A percentile compares a stretch with the other conserved stretches of the same genome.
Conservation (phyloP, 2,113 vertebrate species). For the Herpetotheres cachinnans region DNA sequence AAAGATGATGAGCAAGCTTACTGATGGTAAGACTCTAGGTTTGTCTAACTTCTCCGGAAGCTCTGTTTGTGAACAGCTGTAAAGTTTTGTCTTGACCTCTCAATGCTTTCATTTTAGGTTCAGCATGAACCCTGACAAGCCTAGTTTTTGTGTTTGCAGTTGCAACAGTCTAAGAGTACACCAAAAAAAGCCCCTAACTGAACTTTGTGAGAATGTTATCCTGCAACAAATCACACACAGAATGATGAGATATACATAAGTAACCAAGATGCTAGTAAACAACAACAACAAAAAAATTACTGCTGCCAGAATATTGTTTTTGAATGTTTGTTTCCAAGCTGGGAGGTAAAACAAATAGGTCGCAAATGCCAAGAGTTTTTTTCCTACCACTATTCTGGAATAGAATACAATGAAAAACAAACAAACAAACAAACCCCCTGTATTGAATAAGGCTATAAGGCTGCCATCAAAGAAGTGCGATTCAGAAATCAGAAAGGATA, state of each 20-base stretch:
- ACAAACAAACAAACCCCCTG: not conserved
- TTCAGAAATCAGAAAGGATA: slow-evolving; percentile 3
- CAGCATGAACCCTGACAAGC: not conserved
- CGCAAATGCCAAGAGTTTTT: not conserved
- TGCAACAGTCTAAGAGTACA: not conserved
- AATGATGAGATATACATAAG: not conserved
- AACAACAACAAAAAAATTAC: not conserved
- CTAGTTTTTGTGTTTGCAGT: not conserved
- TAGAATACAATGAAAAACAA: not conserved
- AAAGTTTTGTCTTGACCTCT: not conserved
- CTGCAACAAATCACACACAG: not conserved
- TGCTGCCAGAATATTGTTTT: not conserved
- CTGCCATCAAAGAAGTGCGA: not conserved
- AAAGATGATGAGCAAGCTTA: not conserved
- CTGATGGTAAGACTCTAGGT: not conserved
- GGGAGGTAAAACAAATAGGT: not conserved
- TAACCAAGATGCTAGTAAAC: not conserved
- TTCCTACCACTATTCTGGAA: not conserved
- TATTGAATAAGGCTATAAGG: not conserved
- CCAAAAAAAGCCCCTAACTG: not conserved
- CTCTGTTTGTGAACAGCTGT: not conserved
- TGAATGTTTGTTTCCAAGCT: not conserved
- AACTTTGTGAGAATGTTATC: not conserved
- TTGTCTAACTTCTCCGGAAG: not conserved
- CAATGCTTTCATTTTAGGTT: not conserved